A percentile compares a stretch with the other conserved stretches of the same genome.
phyloP scores from a whole-genome alignment of 2,888 invertebrate genomes.

The Eudasyphora cyanicolor region DNA sequence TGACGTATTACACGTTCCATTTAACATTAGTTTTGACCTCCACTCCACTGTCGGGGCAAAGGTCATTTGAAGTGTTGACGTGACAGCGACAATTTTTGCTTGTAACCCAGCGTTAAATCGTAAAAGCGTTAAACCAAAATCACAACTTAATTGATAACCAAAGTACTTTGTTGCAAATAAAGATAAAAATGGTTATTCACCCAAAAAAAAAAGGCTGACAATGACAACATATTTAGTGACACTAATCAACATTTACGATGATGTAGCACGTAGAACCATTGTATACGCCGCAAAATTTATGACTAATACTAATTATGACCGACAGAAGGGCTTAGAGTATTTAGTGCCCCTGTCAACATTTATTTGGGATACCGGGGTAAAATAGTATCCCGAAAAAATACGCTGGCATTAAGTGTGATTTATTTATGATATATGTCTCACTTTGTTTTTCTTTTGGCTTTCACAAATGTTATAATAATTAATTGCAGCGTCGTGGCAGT shows the following conservation, averaged over 20 bases:
- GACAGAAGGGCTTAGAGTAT: background rate
- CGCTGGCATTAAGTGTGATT: background rate
- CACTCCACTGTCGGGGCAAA: background rate
- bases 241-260: slow-evolving; percentile 13
- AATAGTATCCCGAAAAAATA: background rate
- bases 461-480: background rate
- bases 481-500: background rate
- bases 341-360: background rate
- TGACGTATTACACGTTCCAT: background rate
- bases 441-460: background rate
- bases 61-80: background rate
- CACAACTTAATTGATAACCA: background rate
- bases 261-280: slow-evolving; percentile 21
- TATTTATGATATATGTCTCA: slow-evolving; percentile 8
- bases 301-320: slow-evolving; percentile 2
- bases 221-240: background rate
- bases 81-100: too few relatives aligned
- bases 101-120: background rate
- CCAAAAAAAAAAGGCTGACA: background rate
- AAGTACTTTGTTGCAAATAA: background rate
- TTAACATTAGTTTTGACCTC: background rate
- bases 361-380: too few relatives aligned
- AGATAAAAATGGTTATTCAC: background rate
- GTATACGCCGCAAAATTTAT: slow-evolving; percentile 1
- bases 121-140: background rate